Evolutionary conservation across 1,140 invertebrate genomes (phyloP), one percentile per base, ranked within the genome.

Genomic region (Myzus persicae): DNA sequence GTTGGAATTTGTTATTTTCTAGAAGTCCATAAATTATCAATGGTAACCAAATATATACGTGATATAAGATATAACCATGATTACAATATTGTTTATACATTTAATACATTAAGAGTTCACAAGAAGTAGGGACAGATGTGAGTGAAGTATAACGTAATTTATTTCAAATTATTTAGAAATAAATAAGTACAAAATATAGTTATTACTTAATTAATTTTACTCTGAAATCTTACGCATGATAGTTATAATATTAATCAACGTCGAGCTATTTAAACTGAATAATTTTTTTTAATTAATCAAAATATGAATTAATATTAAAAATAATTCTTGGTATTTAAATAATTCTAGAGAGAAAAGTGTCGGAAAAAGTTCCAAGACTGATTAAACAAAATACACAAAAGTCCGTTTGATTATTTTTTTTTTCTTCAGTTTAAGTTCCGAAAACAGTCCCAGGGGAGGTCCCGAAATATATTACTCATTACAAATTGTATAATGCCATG

Each of bases 261-360:
- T n/a, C 22, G 48, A 51, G 48, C 31, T 5, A 67, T 5, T n/a
- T 67, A 67, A n/a, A 67, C 31, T 31, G 31, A n/a, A 67, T 67
- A 67, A 3, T 4, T 51, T n/a, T 76, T 76, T 67, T 76, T 18
- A 76, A 76, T 76, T 76, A n/a, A n/a, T 76, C 59, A n/a, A n/a
- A 67, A 76, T 76, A 76, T 67, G 14, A 67, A 67, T 67, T 67
- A 67, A 67, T 67, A n/a, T 76, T 76, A 76, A 76, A 76, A 76
- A n/a, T 2, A 36, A n/a, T 31, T 31, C 4, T 31, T 31, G 11
- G 1, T 67, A 11, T 67, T 67, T 67, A 31, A 67, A 67, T 31
- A 4, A 31, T n/a, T n/a, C n/a, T 76, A 76, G n/a, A 76, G 14
- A 2, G 14, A n/a, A 36, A n/a, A 76, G 26, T 59, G 54, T 14